phyloP scores from a whole-genome alignment of 1,140 invertebrate genomes.

The Drosophila pectinifera region DNA sequence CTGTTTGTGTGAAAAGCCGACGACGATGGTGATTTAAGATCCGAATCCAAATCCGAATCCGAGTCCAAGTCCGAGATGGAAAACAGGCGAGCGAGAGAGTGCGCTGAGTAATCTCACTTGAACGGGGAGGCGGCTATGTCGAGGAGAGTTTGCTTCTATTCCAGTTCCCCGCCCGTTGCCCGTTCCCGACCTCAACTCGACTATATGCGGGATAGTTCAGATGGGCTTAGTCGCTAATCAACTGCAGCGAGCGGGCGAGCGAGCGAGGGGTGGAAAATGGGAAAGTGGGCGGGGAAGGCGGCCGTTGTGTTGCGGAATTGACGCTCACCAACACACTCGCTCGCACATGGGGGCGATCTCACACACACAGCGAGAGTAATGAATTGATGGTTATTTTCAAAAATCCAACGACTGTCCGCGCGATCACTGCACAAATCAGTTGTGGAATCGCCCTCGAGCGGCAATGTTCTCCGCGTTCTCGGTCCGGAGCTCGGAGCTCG shows the following conservation, averaged over 20 bases:
- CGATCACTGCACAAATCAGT: conserved; percentile 83
- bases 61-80: conserved; percentile 36
- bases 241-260: conserved; percentile 26
- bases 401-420: conserved; percentile 84
- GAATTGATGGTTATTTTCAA: conserved; percentile 84
- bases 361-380: conserved; percentile 49
- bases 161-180: conserved; percentile 6
- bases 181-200: conserved; percentile 24
- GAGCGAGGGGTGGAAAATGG: conserved; percentile 27
- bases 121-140: conserved; percentile 47
- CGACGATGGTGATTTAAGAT: conserved; percentile 69
- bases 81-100: conserved; percentile 52
- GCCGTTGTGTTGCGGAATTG: conserved; percentile 68
- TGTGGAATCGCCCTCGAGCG: conserved; percentile 80
- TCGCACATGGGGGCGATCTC: conserved; percentile 63
- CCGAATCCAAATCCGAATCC: conserved; percentile 5
- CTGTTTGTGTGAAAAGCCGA: conserved; percentile 62
- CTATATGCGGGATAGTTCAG: conserved; percentile 74
- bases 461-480: conserved; percentile 68
- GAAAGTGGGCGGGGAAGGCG: conserved; percentile 39
- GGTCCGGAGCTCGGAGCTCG: conserved; percentile 22
- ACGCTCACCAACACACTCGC: conserved; percentile 23
- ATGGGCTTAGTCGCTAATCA: conserved; percentile 71
- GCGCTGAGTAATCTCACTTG: conserved; percentile 71
- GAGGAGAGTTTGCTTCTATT: conserved; percentile 40